These are phyloP conservation scores for Zaprionus africanus DNA, from an alignment of 1,140 invertebrate genomes.

Conservation along the genomic window DNA sequence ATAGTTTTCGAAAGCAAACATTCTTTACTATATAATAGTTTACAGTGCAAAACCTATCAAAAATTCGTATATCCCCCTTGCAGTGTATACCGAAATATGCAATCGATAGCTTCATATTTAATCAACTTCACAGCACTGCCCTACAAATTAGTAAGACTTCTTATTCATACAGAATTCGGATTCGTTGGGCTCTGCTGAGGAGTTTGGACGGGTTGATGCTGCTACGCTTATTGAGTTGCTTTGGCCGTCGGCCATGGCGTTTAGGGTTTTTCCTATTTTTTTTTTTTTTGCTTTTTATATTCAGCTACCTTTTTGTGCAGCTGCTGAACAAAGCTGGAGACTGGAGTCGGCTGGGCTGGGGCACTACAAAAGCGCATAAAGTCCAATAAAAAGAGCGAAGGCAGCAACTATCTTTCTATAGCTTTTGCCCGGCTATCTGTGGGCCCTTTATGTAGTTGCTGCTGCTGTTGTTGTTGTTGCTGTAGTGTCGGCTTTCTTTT, in stretches of 20 bases:
- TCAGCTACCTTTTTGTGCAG: conserved; percentile 35
- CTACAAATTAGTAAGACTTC: conserved; percentile 73
- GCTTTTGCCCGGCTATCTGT: conserved; percentile 69
- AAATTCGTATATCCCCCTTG: not conserved
- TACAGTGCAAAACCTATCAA: too few species aligned
- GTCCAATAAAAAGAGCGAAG: conserved; percentile 80
- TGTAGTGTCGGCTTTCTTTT: conserved; percentile 59
- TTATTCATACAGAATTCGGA: conserved; percentile 18
- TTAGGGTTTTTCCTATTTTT: conserved; percentile 43
- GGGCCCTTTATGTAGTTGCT: conserved; percentile 59
- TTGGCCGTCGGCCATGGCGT: conserved; percentile 61
- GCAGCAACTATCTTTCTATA: conserved; percentile 77
- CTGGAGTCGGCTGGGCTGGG: conserved; percentile 16
- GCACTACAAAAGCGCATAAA: conserved; percentile 78
- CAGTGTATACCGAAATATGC: conserved; percentile 24
- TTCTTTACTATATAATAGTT: too few species aligned
- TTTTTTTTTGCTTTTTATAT: conserved; percentile 58
- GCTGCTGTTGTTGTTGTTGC: conserved; percentile 31
- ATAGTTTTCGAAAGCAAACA: too few species aligned
- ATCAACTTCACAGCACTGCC: conserved; percentile 56
- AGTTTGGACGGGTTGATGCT: conserved; percentile 21
- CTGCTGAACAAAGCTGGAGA: conserved; percentile 51
- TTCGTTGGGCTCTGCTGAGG: not conserved
- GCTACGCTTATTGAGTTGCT: conserved; percentile 74
- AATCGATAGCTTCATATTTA: conserved; percentile 70